Conservation (phyloP, 2,888 invertebrate species). For the Eulithis prunata region DNA sequence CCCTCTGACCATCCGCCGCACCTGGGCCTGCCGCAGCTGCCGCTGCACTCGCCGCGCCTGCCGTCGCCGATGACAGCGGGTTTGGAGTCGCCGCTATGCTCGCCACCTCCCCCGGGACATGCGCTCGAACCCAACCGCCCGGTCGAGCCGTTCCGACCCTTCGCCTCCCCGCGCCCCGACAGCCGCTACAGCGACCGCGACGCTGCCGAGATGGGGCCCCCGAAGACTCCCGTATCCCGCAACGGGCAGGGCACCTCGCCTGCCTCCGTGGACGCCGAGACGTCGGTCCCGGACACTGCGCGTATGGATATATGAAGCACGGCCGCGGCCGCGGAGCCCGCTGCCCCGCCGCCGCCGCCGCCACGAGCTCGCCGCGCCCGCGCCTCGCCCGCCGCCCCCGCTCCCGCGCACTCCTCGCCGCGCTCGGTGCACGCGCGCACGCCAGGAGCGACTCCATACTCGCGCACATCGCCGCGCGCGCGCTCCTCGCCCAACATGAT, state of each 20-base stretch:
- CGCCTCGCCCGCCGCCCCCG: constrained; percentile 30
- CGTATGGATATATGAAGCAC: constrained; percentile 83
- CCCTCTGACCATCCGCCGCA: constrained; percentile 78
- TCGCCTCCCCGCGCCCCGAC: constrained; percentile 83
- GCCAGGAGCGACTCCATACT: constrained; percentile 6
- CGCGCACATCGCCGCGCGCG: constrained; percentile 16
- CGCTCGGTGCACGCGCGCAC: constrained; percentile 12
- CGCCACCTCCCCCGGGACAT: constrained; percentile 86
- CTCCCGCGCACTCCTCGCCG: constrained; percentile 31
- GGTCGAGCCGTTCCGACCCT: constrained; percentile 83
- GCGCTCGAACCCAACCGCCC: constrained; percentile 86
- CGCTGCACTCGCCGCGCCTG: constrained; percentile 75
- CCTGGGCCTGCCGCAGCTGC: constrained; percentile 73
- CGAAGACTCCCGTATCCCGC: constrained; percentile 68
- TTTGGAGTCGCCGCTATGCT: constrained; percentile 86
- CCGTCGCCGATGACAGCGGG: constrained; percentile 84
- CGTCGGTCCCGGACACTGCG: constrained; percentile 79
- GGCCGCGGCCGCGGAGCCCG: constrained; percentile 74
- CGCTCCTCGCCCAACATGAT: constrained; percentile 19
- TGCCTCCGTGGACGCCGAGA: constrained; percentile 84
- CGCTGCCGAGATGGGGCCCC: constrained; percentile 76
- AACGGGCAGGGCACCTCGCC: constrained; percentile 80
- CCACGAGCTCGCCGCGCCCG: constrained; percentile 8
- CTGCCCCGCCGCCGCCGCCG: constrained; percentile 54
- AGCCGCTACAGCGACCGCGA: constrained; percentile 88